Evolutionary conservation across 2,797 vertebrate genomes (phyloP), one percentile per base, ranked within the genome.

Genomic region (Sus cebifrons): DNA sequence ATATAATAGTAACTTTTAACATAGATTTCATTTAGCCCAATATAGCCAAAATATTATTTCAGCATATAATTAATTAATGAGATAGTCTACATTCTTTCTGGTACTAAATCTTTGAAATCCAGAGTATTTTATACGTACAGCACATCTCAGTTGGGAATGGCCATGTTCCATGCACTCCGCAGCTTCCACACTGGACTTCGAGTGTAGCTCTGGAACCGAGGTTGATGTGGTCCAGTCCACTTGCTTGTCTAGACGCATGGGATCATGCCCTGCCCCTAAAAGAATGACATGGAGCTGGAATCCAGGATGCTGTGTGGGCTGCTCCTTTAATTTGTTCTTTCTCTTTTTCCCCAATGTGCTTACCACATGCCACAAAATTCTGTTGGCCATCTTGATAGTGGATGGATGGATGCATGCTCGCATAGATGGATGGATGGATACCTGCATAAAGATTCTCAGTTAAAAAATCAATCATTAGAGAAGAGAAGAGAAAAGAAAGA

Each of bases 401-500:
- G 70, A 36, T 73, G 58, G 54, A 60, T 85, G 84, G 27, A 23
- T 25, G 62, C 32, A 29, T 23, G 10, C 29, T 23, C 36, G 32
- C 29, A n/a, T 44, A 29, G 56, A 58, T 58, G 18, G 36, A 13
- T 56, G 44, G 49, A 86, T 44, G 40, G 10, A 88, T 56, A 27
- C 3, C 27, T 44, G 27, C 14, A 44, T 21, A 65, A 71, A 71
- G 29, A 85, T 68, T 83, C 77, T 58, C 32, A 56, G 18, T 74
- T 78, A 88, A 29, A 89, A 83, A 64, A 67, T 54, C 64, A 32
- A 3, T 92, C 21, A 89, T 92, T 79, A 64, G 85, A 92, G 68
- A 75, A 92, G 44, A 21, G 32, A 78, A 68, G 54, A 77, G 29
- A 49, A 32, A 67, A 73, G 70, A 44, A 82, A 71, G 44, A 84